Percentiles rank a stretch among this genome's conserved stretches.
Evolutionary conservation across 2,888 invertebrate species (phyloP).

Genomic region (Drosophila conformis): DNA sequence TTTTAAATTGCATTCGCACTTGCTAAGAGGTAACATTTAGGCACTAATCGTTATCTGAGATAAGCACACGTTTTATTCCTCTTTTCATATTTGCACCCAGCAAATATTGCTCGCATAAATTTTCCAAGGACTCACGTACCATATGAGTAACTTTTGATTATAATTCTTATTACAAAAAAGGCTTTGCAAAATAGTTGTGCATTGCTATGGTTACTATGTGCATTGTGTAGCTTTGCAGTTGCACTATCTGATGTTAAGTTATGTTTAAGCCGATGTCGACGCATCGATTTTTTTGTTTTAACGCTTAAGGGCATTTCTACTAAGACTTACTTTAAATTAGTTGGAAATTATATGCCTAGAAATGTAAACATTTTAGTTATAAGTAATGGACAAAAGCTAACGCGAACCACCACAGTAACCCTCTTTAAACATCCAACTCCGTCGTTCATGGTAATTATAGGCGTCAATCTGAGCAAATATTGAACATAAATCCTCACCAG

Average conservation of each 20-base stretch:
- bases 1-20: constrained; percentile 9
- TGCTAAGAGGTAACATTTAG: constrained; percentile 20
- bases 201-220: neutral
- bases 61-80: neutral
- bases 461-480: neutral
- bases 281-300: neutral
- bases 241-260: neutral
- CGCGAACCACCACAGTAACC: neutral
- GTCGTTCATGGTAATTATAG: neutral
- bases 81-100: constrained; percentile 8
- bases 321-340: neutral
- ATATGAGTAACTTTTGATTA: constrained; percentile 15
- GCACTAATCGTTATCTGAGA: constrained; percentile 32
- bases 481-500: neutral
- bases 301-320: neutral
- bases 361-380: neutral
- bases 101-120: constrained; percentile 26
- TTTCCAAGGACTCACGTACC: neutral
- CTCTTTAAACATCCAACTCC: neutral
- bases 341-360: neutral
- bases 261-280: no score
- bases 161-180: neutral
- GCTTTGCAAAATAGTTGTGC: neutral
- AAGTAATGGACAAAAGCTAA: neutral
- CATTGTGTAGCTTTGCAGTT: neutral